phyloP scores from a whole-genome alignment of 2,888 invertebrate species.

The Taphrorychus bicolor region DNA sequence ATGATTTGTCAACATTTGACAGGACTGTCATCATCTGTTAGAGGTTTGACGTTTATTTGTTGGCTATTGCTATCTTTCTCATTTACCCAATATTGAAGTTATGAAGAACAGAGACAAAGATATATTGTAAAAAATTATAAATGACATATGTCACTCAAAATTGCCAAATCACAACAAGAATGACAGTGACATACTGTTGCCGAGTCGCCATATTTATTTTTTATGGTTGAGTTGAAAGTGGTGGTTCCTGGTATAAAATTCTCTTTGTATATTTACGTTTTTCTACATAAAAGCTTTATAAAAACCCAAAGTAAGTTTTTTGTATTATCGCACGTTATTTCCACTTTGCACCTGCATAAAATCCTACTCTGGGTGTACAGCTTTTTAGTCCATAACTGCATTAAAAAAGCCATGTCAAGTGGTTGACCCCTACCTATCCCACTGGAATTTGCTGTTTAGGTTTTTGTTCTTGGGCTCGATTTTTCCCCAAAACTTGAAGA shows the following conservation, averaged over 20 bases:
- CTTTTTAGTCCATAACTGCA: constrained; percentile 7
- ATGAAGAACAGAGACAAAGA: too few species aligned
- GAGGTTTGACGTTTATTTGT: too few species aligned
- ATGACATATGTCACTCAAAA: too few species aligned
- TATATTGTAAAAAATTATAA: too few species aligned
- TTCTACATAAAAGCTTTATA: background rate
- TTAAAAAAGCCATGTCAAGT: constrained; percentile 23
- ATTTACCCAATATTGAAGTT: too few species aligned
- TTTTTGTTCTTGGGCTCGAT: constrained; percentile 18
- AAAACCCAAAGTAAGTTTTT: constrained; percentile 21
- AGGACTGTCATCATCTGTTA: too few species aligned
- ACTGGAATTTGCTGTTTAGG: constrained; percentile 9
- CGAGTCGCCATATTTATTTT: background rate
- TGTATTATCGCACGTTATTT: background rate
- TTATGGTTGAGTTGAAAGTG: constrained; percentile 11
- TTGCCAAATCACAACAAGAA: too few species aligned
- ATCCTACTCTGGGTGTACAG: background rate
- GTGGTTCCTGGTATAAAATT: constrained; percentile 18
- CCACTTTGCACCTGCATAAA: constrained; percentile 10
- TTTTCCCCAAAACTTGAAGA: constrained; percentile 11
- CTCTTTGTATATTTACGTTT: constrained; percentile 8
- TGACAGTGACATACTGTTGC: background rate
- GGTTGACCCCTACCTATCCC: constrained; percentile 13
- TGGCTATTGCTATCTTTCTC: too few species aligned
- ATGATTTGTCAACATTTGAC: too few species aligned